Base-by-base conservation (phyloP, 2,797 vertebrate species). In the Syngnathus acus region DNA sequence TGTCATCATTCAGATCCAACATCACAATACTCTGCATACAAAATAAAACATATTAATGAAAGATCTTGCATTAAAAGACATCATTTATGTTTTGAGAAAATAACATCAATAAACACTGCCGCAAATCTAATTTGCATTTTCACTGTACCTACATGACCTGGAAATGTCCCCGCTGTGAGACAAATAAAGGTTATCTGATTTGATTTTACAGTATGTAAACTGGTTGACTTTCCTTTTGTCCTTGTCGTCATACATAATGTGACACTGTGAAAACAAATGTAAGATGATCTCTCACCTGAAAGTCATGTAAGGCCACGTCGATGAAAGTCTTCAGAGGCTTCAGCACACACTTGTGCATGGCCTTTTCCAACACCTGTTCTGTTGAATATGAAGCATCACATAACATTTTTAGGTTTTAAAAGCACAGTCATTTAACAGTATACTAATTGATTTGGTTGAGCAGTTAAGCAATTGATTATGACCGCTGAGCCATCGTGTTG, bases 341-440 rank as follows among this genome's bases (percentile, higher is more conserved):
- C 83, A 99, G 80, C 80, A 99, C 96, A 72, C 96, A 98, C 79
- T 98, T 99, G 82, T 99, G 95, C 95, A 99, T 98, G 80, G 97
- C 95, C 71, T 98, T 98, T 84, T 99, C 97, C 78, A 99, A 84
- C 53, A 99, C 94, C 66, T 90, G 90, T 88, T 98, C 96, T 99
- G 90, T 26, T 45, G 39, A 23, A 42, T 21, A 61, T 7, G 7
- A 43, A 47, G 42, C 13, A 62, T 43, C 19, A 62, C n/a, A 43
- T 19, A 39, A 9, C 23, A 57, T 16, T 16, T 37, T 37, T 17
- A 57, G 11, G 26, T 55, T 48, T 55, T 26, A 26, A 55, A 55
- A 32, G 21, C 10, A 55, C 23, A 23, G 13, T 14, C 4, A 55
- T 55, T 32, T 26, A 26, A 26, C 53, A 55, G 21, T 32, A 32